Evolutionary conservation across 2,888 invertebrate genomes (phyloP).

Genomic region (Tenthredo notha): DNA sequence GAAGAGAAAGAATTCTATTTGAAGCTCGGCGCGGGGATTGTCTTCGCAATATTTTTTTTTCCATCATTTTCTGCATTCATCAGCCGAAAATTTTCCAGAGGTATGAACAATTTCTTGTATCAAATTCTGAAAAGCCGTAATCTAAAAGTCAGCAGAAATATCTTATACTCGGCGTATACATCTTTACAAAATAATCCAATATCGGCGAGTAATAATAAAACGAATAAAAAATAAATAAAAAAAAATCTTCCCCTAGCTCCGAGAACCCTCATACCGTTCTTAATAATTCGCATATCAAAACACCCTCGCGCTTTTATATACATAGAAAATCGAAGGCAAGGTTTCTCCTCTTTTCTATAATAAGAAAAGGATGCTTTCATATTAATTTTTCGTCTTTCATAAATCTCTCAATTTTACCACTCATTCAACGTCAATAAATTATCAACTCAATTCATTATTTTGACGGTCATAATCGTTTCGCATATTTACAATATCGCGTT

Average conservation of each 20-base stretch:
- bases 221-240: background rate
- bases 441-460: background rate
- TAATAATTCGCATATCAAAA: conserved; percentile 6
- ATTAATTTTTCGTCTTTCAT: background rate
- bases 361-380: background rate
- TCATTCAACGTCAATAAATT: background rate
- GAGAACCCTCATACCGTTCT: background rate
- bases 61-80: background rate
- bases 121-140: background rate
- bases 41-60: background rate
- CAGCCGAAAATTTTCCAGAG: background rate
- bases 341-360: background rate
- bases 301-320: background rate
- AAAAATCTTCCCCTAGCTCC: background rate
- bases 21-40: background rate
- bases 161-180: background rate
- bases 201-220: background rate
- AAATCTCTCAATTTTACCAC: background rate
- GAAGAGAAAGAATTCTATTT: background rate
- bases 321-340: background rate
- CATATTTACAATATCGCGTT: background rate
- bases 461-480: background rate
- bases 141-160: background rate
- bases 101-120: background rate
- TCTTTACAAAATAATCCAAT: background rate